phyloP scores from a whole-genome alignment of 2,797 vertebrate genomes.

The Podarcis siculus region DNA sequence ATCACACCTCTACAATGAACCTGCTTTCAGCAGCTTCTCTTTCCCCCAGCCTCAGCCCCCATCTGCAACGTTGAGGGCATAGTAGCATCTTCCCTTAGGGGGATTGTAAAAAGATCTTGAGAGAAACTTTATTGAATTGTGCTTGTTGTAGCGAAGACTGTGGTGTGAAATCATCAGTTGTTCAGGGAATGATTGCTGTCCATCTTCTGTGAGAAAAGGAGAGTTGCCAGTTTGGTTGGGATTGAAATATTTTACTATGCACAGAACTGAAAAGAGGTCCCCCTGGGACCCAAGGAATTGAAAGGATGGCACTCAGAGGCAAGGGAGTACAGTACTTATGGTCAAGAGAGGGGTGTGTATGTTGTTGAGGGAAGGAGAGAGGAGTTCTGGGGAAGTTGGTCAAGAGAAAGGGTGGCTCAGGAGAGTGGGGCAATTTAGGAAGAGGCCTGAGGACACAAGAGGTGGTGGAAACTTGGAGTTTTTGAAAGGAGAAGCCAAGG shows the following conservation, averaged over 20 bases:
- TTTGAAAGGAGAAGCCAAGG: not conserved
- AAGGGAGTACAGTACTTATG: no score
- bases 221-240: not conserved
- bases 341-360: not conserved
- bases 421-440: not conserved
- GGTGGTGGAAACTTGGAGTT: not conserved
- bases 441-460: no score
- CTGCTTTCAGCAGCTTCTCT: no score
- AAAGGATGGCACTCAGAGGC: not conserved
- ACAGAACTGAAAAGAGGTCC: not conserved
- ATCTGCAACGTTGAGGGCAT: no score
- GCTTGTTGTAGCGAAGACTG: no score
- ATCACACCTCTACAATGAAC: no score
- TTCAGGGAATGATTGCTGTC: not conserved
- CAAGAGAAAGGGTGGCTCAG: not conserved
- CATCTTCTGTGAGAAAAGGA: not conserved
- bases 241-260: not conserved
- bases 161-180: not conserved
- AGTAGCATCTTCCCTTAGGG: no score
- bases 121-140: no score
- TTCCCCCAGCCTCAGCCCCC: no score
- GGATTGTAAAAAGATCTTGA: conserved; percentile 37
- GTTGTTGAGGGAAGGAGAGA: not conserved
- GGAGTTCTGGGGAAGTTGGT: not conserved
- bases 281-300: not conserved